A percentile compares a stretch with the other conserved stretches of the same genome.
phyloP scores from a whole-genome alignment of 2,797 vertebrate species.

The Rachycentron canadum region DNA sequence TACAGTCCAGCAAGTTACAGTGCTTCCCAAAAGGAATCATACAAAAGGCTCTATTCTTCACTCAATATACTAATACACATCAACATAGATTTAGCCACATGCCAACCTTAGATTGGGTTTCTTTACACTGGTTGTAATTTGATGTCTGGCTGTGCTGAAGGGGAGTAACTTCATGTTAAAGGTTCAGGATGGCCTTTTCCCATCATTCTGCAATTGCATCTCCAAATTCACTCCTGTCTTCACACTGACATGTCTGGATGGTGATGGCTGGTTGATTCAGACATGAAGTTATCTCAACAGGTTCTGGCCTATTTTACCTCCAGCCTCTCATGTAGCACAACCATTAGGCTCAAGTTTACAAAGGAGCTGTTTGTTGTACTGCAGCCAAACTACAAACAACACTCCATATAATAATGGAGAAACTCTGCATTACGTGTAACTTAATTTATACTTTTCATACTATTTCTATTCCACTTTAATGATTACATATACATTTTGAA shows the following conservation, averaged over 20 bases:
- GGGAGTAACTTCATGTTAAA: too few species aligned
- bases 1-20: too few species aligned
- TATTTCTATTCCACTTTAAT: not conserved
- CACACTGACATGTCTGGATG: not conserved
- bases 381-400: not conserved
- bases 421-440: not conserved
- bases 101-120: too few species aligned
- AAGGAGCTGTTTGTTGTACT: not conserved
- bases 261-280: not conserved
- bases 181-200: not conserved
- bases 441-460: not conserved
- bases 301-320: not conserved
- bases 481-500: not conserved
- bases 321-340: constrained; percentile 5
- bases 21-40: not conserved
- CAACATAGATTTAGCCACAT: not conserved
- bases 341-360: not conserved
- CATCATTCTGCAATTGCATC: not conserved
- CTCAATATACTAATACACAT: not conserved
- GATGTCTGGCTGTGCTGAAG: not conserved
- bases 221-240: not conserved
- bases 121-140: too few species aligned
- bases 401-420: not conserved
- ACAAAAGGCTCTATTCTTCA: not conserved
- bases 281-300: not conserved